Evolutionary conservation across 2,113 vertebrate species (phyloP), one percentile per base, ranked within the genome.

Genomic region (Dasyornis broadbenti): DNA sequence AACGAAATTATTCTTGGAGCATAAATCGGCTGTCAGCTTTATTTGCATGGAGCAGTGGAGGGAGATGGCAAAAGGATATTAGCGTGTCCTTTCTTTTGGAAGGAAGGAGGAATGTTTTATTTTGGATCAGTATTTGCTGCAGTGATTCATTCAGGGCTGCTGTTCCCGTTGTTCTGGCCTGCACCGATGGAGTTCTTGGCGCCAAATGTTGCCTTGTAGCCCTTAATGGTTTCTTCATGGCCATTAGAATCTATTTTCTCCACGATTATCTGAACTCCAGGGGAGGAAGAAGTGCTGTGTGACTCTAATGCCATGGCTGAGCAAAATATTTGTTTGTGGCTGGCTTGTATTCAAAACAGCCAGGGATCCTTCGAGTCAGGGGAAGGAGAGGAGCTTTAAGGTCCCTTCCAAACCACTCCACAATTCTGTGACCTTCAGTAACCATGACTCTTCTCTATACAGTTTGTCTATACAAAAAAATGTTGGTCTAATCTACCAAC

Each of bases 21-120:
- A 60, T 8, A 40, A 86, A 56, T 28, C 6, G 45, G n/a, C 21
- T 10, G 11, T 37, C 30, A 53, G 9, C 4, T 42, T 42, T 13
- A 82, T 60, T 82, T 78, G 28, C 4, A 28, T 11, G 15, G 42
- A 47, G 39, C 13, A 21, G 9, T 42, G 1, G 5, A 63, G 20
- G 1, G 31, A 24, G 30, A 26, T 4, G 61, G 33, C 7, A 54
- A 30, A 76, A 44, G 10, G 33, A 20, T 49, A 6, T 22, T 9
- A 9, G 35, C 18, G 5, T 15, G 3, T 2, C 17, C n/a, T 23
- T 59, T 14, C 0, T 24, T 31, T 35, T 15, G 31, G 40, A 56
- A 52, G 20, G 21, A 13, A 37, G 21, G 26, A 2, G 5, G 12
- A 81, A 18, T 40, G 5, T 15, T 45, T 61, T 39, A 33, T 24